These are phyloP conservation scores for Siderastrea radians DNA, from an alignment of 92 coral and sea anemone genomes.

Conservation along the genomic window DNA sequence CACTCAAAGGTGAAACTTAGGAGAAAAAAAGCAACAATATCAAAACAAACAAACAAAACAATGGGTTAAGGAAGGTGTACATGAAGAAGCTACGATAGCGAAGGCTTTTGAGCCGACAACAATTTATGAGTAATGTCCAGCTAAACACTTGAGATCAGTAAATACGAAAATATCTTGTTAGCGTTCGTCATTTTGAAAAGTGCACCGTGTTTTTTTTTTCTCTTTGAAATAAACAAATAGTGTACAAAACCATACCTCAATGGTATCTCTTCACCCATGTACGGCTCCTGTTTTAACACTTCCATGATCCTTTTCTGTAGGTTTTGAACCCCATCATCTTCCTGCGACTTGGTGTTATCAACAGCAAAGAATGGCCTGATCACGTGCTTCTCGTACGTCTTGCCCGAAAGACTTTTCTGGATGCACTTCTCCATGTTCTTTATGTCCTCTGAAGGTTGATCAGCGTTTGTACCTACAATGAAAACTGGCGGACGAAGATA, in stretches of 20 bases:
- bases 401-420: slow-evolving; percentile 68
- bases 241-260: slow-evolving; percentile 29
- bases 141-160: too few relatives aligned
- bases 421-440: slow-evolving; percentile 66
- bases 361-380: slow-evolving; percentile 73
- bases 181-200: too few relatives aligned
- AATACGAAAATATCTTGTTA: too few relatives aligned
- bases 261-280: slow-evolving; percentile 89
- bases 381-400: slow-evolving; percentile 76
- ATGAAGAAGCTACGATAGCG: too few relatives aligned
- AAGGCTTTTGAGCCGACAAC: too few relatives aligned
- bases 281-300: slow-evolving; percentile 75
- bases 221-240: neutral
- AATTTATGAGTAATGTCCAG: too few relatives aligned
- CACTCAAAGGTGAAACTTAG: too few relatives aligned
- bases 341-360: slow-evolving; percentile 66
- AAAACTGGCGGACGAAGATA: slow-evolving; percentile 86
- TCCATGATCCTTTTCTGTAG: slow-evolving; percentile 64
- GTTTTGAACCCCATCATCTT: slow-evolving; percentile 62
- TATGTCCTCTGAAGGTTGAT: slow-evolving; percentile 59
- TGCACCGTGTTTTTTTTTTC: too few relatives aligned
- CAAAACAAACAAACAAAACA: too few relatives aligned
- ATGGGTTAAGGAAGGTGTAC: too few relatives aligned
- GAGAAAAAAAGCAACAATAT: too few relatives aligned
- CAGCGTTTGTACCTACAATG: slow-evolving; percentile 81